Conservation (phyloP, 2,888 invertebrate species). For the Cantharis lateralis region DNA sequence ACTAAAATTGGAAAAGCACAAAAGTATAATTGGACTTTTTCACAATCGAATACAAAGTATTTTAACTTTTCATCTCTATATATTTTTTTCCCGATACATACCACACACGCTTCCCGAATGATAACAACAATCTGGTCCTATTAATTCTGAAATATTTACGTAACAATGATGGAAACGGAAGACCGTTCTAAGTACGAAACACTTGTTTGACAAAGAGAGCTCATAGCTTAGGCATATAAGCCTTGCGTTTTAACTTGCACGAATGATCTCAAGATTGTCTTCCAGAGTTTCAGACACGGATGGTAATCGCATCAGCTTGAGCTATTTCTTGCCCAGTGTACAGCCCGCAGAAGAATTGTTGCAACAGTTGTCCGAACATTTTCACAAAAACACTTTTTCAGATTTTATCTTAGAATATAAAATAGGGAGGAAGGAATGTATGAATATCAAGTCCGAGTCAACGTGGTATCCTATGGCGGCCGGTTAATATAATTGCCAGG, state of each 20-base stretch:
- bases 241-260: background rate
- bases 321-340: background rate
- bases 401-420: no score
- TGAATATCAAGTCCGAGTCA: no score
- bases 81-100: no score
- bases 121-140: background rate
- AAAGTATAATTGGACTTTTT: slow-evolving; percentile 22
- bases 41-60: background rate
- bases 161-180: background rate
- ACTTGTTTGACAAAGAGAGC: background rate
- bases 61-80: background rate
- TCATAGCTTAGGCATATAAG: background rate
- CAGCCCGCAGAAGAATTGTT: background rate
- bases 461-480: no score
- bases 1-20: slow-evolving; percentile 23
- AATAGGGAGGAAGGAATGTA: no score
- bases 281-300: background rate
- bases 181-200: background rate
- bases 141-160: background rate
- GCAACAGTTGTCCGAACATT: background rate
- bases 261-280: background rate
- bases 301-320: background rate
- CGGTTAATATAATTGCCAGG: no score
- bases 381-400: no score
- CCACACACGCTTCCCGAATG: background rate